Percentiles rank a stretch among this genome's conserved stretches.
Conservation (phyloP, 2,113 vertebrate species). For the Rhabdomys dilectus region DNA sequence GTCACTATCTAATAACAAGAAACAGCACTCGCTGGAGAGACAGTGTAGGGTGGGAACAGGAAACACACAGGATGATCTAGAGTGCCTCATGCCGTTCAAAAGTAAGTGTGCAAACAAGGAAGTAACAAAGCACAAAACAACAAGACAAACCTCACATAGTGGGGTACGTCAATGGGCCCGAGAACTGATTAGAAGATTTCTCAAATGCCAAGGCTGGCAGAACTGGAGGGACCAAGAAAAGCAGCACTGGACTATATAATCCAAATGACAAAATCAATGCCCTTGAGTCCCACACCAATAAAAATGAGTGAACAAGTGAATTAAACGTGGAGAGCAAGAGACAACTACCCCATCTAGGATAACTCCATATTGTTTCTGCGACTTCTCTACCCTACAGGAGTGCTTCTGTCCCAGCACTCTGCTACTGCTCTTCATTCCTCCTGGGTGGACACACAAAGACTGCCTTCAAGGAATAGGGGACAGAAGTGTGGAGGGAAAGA, state of each 20-base stretch:
- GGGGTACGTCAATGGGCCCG: neutral
- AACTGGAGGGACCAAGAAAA: neutral
- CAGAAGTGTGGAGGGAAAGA: neutral
- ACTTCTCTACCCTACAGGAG: neutral
- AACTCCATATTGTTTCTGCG: neutral
- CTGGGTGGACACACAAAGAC: neutral
- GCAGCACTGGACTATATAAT: neutral
- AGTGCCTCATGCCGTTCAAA: neutral
- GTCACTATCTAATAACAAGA: neutral
- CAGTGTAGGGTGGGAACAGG: neutral
- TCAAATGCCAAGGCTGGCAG: neutral
- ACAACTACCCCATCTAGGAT: neutral
- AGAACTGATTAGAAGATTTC: neutral
- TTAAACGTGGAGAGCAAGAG: neutral
- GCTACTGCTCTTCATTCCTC: neutral
- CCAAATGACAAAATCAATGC: neutral
- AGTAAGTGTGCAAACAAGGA: neutral
- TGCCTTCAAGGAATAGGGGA: neutral
- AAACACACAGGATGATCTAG: neutral
- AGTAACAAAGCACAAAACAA: neutral
- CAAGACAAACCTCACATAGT: neutral
- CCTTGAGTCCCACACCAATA: neutral
- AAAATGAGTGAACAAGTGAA: neutral
- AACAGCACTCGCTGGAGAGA: neutral
- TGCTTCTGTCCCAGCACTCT: neutral